phyloP scores from a whole-genome alignment of 2,113 vertebrate species.

The Odocoileus hemionus region DNA sequence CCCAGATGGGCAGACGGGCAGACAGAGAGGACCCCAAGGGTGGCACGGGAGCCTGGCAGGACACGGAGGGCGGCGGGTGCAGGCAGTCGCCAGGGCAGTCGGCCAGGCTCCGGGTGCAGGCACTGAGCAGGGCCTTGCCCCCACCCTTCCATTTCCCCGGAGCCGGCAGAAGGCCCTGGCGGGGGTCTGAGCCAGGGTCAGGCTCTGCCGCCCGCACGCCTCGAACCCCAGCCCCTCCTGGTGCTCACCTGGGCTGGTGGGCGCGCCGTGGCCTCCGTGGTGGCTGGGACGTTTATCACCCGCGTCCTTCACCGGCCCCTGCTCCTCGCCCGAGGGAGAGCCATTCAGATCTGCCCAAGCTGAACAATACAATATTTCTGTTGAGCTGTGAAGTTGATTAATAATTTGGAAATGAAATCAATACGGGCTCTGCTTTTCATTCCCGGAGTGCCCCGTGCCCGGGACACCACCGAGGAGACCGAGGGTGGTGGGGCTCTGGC shows the following conservation, averaged over 20 bases:
- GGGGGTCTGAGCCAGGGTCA: accelerated
- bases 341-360: slow-evolving; percentile 79
- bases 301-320: slow-evolving; percentile 74
- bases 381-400: slow-evolving; percentile 82
- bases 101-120: accelerated
- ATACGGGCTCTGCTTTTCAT: slow-evolving; percentile 77
- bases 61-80: accelerated
- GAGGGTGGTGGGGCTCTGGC: accelerated
- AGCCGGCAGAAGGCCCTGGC: background rate
- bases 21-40: background rate
- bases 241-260: background rate
- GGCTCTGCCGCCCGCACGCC: accelerated
- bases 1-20: background rate
- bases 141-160: background rate
- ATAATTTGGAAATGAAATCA: slow-evolving; percentile 86
- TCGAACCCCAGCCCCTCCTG: background rate
- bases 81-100: background rate
- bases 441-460: background rate
- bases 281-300: slow-evolving; percentile 38
- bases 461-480: accelerated
- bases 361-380: slow-evolving; percentile 80
- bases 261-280: accelerated
- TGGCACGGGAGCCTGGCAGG: accelerated
- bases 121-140: background rate
- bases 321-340: slow-evolving; percentile 70